These are phyloP conservation scores for Caenorhabditis afra DNA, from an alignment of 2,888 invertebrate species.

Conservation along the genomic window DNA sequence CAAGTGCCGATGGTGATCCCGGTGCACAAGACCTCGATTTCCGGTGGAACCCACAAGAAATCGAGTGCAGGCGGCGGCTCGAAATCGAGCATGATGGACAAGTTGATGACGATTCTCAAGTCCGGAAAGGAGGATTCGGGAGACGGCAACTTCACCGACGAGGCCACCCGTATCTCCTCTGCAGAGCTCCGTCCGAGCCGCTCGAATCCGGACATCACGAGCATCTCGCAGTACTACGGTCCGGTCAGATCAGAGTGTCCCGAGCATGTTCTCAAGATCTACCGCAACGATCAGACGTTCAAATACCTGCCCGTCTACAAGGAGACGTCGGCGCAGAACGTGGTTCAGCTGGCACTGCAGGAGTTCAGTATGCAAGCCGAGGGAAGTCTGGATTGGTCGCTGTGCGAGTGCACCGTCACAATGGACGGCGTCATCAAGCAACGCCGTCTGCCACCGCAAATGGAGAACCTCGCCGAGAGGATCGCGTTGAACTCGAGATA, in stretches of 20 bases:
- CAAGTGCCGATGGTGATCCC: conserved; percentile 62
- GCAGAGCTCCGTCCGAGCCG: conserved; percentile 78
- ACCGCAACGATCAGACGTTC: conserved; percentile 90
- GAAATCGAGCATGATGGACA: conserved; percentile 77
- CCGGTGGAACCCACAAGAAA: not conserved
- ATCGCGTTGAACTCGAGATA: conserved; percentile 88
- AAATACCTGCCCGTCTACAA: conserved; percentile 97
- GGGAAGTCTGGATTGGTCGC: conserved; percentile 85
- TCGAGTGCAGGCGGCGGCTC: too few species aligned
- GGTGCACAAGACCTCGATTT: conserved; percentile 48
- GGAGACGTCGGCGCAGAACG: conserved; percentile 86
- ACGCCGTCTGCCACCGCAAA: conserved; percentile 92
- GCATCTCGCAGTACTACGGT: conserved; percentile 74
- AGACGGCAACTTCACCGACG: conserved; percentile 70
- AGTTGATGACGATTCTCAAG: conserved; percentile 75
- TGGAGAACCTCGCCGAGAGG: conserved; percentile 95
- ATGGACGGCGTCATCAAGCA: conserved; percentile 92
- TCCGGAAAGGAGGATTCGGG: conserved; percentile 60
- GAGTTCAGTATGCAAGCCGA: conserved; percentile 82
- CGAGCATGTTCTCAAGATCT: conserved; percentile 93
- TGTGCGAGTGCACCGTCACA: conserved; percentile 95
- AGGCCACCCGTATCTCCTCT: conserved; percentile 55
- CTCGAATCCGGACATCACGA: conserved; percentile 81
- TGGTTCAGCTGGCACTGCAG: conserved; percentile 93
- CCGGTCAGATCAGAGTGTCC: conserved; percentile 84